Evolutionary conservation across 2,113 vertebrate species (phyloP).

Genomic region (Cavia aperea): DNA sequence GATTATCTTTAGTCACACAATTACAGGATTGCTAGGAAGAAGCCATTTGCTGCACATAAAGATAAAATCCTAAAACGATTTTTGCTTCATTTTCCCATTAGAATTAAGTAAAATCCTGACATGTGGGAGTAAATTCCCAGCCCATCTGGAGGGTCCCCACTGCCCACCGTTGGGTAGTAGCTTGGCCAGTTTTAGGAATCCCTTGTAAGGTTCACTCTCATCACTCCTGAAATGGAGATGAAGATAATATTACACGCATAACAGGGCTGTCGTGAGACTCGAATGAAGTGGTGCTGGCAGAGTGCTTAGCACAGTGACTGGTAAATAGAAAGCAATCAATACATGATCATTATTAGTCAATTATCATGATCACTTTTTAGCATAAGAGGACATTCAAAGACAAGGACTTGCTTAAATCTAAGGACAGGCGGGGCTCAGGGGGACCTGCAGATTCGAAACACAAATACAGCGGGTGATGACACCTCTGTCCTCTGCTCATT

Average conservation of each 20-base stretch:
- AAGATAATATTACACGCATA: neutral
- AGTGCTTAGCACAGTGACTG: neutral
- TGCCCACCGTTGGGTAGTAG: neutral
- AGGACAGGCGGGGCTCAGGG: neutral
- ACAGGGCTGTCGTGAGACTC: neutral
- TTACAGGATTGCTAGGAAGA: neutral
- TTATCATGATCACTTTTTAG: neutral
- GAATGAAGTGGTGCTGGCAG: neutral
- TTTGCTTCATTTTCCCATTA: neutral
- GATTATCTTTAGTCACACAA: constrained; percentile 26
- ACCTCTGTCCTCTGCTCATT: neutral
- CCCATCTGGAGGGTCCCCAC: neutral
- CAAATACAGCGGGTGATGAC: neutral
- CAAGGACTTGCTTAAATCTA: neutral
- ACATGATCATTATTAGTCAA: neutral
- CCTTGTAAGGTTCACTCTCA: neutral
- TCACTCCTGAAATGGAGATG: neutral
- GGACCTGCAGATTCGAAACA: neutral
- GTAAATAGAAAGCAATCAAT: neutral
- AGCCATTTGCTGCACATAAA: constrained; percentile 1
- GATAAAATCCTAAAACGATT: constrained; percentile 26
- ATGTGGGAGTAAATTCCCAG: neutral
- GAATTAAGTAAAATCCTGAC: neutral
- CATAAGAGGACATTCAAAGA: neutral
- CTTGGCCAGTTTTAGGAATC: neutral